Conservation (phyloP, 2,797 vertebrate genomes). For the Ataeniobius toweri region DNA sequence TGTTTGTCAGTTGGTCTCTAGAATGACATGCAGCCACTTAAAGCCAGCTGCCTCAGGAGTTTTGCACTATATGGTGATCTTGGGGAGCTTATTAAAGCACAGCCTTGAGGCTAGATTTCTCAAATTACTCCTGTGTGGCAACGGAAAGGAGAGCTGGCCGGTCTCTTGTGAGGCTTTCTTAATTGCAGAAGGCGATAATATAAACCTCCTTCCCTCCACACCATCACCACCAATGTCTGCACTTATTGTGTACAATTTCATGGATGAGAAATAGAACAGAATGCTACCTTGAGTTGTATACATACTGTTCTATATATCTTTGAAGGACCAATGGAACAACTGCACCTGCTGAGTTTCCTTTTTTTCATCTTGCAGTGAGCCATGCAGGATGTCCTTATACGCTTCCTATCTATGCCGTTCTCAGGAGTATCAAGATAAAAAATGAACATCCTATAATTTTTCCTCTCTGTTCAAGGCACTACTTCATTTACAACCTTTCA, state of each 20-base stretch:
- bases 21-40: conserved; percentile 63
- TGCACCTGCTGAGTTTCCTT: conserved; percentile 7
- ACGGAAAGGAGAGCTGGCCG: conserved; percentile 31
- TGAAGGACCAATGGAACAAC: conserved; percentile 35
- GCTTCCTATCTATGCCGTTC: conserved; percentile 46
- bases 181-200: conserved; percentile 63
- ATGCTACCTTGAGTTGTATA: conserved; percentile 41
- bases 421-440: conserved; percentile 63
- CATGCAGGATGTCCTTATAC: conserved; percentile 50
- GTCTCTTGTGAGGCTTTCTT: conserved; percentile 60
- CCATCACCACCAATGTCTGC: conserved; percentile 35
- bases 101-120: conserved; percentile 69
- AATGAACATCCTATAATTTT: conserved; percentile 68
- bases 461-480: conserved; percentile 50
- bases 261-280: conserved; percentile 56
- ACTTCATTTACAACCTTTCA: conserved; percentile 76
- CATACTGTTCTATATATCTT: conserved; percentile 40
- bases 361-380: conserved; percentile 31
- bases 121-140: conserved; percentile 64
- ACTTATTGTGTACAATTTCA: conserved; percentile 56
- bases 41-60: conserved; percentile 67
- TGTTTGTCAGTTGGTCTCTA: conserved; percentile 65
- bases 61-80: conserved; percentile 43
- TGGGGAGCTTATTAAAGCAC: conserved; percentile 70
- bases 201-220: conserved; percentile 11